A percentile compares a stretch with the other conserved stretches of the same genome.
Evolutionary conservation across 2,113 vertebrate species (phyloP).

Genomic region (Ctenodactylus gundi): DNA sequence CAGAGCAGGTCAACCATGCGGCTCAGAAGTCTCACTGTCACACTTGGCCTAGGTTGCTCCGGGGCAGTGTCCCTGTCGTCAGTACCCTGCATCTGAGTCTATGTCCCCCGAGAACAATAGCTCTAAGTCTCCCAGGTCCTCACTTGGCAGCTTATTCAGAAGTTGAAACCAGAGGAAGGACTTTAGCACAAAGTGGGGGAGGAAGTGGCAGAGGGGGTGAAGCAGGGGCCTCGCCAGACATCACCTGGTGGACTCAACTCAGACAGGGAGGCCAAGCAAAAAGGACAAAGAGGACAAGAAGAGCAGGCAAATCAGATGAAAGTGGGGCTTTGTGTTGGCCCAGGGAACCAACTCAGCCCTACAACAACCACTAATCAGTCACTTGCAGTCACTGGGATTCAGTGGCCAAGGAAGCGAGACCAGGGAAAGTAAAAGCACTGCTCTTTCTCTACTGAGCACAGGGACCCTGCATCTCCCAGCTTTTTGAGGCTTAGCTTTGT

Average conservation of each 20-base stretch:
- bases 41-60: conserved; percentile 55
- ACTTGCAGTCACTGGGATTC: no score
- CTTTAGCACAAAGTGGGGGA: background rate
- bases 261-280: background rate
- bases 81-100: background rate
- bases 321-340: background rate
- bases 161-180: background rate
- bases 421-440: background rate
- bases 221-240: background rate
- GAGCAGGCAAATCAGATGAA: background rate
- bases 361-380: background rate
- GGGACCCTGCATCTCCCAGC: background rate
- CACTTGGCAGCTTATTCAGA: background rate
- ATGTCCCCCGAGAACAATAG: background rate
- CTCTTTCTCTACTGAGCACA: background rate
- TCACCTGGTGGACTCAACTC: background rate
- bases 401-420: background rate
- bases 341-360: background rate
- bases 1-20: conserved; percentile 50
- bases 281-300: background rate
- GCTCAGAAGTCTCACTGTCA: conserved; percentile 56
- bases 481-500: background rate
- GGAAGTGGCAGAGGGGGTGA: no score
- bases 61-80: background rate
- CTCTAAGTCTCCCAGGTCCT: background rate